phyloP scores from a whole-genome alignment of 2,888 invertebrate species.

The Callinectes sapidus region DNA sequence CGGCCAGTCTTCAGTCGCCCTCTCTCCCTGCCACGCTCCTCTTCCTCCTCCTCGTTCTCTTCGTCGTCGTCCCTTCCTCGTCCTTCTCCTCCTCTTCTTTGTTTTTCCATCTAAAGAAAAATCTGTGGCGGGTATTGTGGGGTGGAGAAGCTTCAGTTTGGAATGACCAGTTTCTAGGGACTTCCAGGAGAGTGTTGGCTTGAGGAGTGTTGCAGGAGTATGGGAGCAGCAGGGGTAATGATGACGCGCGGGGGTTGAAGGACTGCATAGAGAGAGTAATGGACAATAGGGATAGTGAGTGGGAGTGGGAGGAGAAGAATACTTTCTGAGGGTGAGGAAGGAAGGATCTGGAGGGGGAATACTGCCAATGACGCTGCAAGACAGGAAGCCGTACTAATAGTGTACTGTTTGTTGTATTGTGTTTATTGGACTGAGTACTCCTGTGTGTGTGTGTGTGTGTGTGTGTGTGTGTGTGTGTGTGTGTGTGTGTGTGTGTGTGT shows the following conservation, averaged over 20 bases:
- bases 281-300: constrained; percentile 29
- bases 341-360: neutral
- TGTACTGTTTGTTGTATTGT: neutral
- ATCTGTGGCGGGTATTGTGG: neutral
- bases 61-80: constrained; percentile 38
- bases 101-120: neutral
- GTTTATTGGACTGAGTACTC: neutral
- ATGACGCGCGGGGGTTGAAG: neutral
- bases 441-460: constrained; percentile 49
- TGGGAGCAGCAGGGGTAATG: neutral
- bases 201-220: neutral
- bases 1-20: constrained; percentile 56
- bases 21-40: constrained; percentile 24
- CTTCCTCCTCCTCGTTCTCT: constrained; percentile 28
- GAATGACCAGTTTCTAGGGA: neutral
- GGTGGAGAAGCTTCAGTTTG: neutral
- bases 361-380: neutral
- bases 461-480: constrained; percentile 41
- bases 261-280: constrained; percentile 45
- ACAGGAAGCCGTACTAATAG: neutral
- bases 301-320: neutral
- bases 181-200: neutral
- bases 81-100: neutral
- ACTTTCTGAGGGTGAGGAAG: neutral
- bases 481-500: constrained; percentile 36